Evolutionary conservation across 2,888 invertebrate species (phyloP), one percentile per base, ranked within the genome.

Genomic region (Pristionchus exspectatus): DNA sequence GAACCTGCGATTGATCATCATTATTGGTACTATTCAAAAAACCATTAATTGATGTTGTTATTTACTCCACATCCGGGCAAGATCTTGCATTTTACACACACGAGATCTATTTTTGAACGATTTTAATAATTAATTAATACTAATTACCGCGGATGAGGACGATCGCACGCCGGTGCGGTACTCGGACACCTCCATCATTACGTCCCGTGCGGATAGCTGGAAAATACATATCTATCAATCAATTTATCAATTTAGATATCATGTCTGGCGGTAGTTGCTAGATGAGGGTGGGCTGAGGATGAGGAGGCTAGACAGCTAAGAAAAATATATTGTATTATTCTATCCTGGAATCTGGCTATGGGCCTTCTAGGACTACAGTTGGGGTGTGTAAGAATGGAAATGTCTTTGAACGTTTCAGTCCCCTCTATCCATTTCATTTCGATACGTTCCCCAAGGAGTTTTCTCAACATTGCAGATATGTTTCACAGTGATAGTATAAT

Each of bases 161-260:
- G 66, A 44, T 54, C 38, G 24, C 88, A 89, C 54, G 69, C 87
- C 87, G 1, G 87, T 69, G 38, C 94, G 93, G 92, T 92, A 93
- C 87, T 94, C 94, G 90, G 92, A 92, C 92, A 95, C 93, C 90
- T 95, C 95, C 89, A 94, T 84, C 93, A 95, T 93, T 24, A 95
- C 95, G 90, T 95, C 95, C 2, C 94, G 92, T 5, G 95, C 95
- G n/a, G 95, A 95, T 44, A 94, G 90, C 94, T 94, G 89, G 63
- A 93, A n/a, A n/a, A n/a, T n/a, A n/a, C n/a, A n/a, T n/a, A n/a
- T n/a, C n/a, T n/a, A n/a, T n/a, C n/a, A n/a, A n/a, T n/a, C n/a
- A n/a, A n/a, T n/a, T n/a, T n/a, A n/a, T n/a, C n/a, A n/a, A n/a
- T n/a, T n/a, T n/a, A n/a, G n/a, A n/a, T n/a, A n/a, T n/a, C n/a